phyloP scores from a whole-genome alignment of 2,797 vertebrate species.

The Onychomys arenicola region DNA sequence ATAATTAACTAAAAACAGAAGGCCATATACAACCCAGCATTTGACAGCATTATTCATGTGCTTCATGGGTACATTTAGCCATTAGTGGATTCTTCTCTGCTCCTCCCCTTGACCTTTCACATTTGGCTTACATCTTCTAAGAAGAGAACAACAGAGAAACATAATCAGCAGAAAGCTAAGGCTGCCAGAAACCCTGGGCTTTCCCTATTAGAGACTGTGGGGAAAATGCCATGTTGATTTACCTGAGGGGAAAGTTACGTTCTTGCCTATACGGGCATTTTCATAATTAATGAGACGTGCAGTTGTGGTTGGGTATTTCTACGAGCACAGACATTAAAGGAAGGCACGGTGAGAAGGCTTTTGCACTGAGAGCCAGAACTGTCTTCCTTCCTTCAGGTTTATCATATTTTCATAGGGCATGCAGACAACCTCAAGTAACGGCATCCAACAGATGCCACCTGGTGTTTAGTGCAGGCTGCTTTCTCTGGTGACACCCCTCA shows the following conservation, averaged over 20 bases:
- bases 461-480: neutral
- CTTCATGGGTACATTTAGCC: conserved; percentile 4
- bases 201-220: neutral
- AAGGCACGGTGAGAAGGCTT: neutral
- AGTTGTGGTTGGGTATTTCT: neutral
- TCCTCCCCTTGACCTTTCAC: neutral
- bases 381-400: neutral
- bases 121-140: conserved; percentile 15
- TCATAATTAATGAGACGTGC: neutral
- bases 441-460: too few species aligned
- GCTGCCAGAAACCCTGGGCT: neutral
- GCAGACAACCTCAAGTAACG: neutral
- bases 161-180: conserved; percentile 15
- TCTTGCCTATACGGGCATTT: neutral
- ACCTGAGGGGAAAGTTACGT: neutral
- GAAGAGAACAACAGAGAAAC: conserved; percentile 1
- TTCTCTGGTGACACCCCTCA: neutral
- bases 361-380: neutral
- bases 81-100: conserved; percentile 35
- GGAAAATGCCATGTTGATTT: neutral
- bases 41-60: conserved; percentile 23
- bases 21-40: neutral
- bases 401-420: neutral
- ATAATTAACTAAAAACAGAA: conserved; percentile 46
- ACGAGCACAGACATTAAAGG: neutral